Conservation (phyloP, 2,113 vertebrate genomes). For the Pluvianellus socialis region DNA sequence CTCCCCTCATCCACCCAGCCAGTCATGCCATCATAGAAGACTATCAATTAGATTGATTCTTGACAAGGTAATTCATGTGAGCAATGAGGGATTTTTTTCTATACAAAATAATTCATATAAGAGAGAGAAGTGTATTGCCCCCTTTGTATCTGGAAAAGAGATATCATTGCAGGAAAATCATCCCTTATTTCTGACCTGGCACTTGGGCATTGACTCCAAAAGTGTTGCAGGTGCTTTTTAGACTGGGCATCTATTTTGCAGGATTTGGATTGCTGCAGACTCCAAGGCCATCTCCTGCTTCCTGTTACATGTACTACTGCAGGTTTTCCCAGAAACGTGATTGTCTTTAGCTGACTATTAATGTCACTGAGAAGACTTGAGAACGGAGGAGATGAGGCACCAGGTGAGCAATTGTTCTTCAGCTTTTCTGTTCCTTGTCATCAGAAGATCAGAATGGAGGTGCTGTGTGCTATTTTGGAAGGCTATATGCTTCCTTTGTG, state of each 20-base stretch:
- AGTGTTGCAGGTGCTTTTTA: neutral
- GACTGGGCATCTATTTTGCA: neutral
- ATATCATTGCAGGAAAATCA: neutral
- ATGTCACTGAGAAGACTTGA: neutral
- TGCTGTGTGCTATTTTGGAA: neutral
- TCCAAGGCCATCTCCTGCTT: neutral
- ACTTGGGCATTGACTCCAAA: neutral
- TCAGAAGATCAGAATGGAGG: neutral
- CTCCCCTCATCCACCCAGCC: too few relatives aligned
- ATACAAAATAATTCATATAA: neutral
- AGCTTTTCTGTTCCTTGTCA: neutral
- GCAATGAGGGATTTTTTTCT: neutral
- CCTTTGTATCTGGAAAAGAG: neutral
- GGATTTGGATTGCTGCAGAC: neutral
- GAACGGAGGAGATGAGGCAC: neutral
- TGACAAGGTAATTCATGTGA: neutral
- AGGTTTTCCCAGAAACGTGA: neutral
- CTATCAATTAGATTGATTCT: neutral
- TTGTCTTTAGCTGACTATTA: neutral
- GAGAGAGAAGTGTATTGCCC: neutral
- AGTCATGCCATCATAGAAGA: too few relatives aligned
- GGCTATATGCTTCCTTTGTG: neutral
- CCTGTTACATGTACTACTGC: neutral
- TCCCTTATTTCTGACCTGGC: neutral
- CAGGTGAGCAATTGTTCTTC: neutral